A percentile compares a stretch with the other conserved stretches of the same genome.
These are phyloP conservation scores for Sussaba pulchella DNA, from an alignment of 2,888 invertebrate genomes.

Conservation along the genomic window DNA sequence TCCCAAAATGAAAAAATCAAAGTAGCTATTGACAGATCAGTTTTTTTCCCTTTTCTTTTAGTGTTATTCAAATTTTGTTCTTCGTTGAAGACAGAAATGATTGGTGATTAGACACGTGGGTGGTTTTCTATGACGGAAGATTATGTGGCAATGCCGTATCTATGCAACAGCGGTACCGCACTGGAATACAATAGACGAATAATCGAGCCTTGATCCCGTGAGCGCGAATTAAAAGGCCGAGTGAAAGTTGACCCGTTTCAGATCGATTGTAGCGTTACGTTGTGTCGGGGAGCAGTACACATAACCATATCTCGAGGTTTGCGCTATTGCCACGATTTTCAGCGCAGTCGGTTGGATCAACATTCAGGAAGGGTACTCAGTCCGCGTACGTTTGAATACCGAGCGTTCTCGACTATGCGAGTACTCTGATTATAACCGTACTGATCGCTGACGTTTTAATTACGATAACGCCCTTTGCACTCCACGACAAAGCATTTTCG, in stretches of 20 bases:
- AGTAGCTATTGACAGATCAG: too few species aligned
- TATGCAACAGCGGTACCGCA: conserved; percentile 5
- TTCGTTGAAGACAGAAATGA: neutral
- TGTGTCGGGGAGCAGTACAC: conserved; percentile 32
- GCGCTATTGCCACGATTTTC: conserved; percentile 28
- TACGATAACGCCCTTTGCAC: conserved; percentile 34
- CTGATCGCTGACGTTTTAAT: conserved; percentile 13
- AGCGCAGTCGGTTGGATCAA: conserved; percentile 47
- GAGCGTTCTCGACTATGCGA: neutral
- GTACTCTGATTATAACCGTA: neutral
- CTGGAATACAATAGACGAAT: conserved; percentile 17
- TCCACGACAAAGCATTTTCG: conserved; percentile 2
- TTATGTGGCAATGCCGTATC: neutral
- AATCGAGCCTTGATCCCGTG: conserved; percentile 57
- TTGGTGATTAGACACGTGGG: neutral
- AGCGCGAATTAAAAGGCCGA: conserved; percentile 65
- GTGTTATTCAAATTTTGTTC: neutral
- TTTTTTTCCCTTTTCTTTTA: too few species aligned
- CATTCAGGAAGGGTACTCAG: conserved; percentile 15
- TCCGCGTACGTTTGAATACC: conserved; percentile 17
- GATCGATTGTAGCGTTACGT: conserved; percentile 57
- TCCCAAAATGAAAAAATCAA: too few species aligned
- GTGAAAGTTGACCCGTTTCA: conserved; percentile 66
- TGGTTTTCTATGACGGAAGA: neutral
- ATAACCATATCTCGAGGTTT: conserved; percentile 2